A percentile compares a stretch with the other conserved stretches of the same genome.
phyloP scores from a whole-genome alignment of 2,888 invertebrate genomes.

The Euplexia lucipara region DNA sequence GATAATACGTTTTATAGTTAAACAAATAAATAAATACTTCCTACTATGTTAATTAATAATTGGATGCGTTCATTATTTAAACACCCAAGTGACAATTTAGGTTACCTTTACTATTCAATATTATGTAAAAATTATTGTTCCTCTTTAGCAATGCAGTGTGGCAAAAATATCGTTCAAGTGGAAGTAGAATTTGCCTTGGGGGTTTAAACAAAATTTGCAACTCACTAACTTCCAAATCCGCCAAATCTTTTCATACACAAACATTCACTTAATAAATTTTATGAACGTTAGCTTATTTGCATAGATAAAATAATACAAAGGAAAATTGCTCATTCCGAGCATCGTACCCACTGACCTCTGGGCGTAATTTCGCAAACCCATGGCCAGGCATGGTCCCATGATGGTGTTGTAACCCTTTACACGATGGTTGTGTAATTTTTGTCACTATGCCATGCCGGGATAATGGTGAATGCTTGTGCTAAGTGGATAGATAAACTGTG shows the following conservation, averaged over 20 bases:
- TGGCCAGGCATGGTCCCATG: constrained; percentile 73
- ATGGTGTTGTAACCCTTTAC: constrained; percentile 75
- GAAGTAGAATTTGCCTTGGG: too few relatives aligned
- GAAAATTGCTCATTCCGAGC: constrained; percentile 73
- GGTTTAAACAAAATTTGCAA: neutral
- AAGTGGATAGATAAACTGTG: constrained; percentile 40
- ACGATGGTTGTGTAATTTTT: constrained; percentile 72
- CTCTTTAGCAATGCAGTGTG: too few relatives aligned
- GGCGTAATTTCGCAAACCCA: constrained; percentile 76
- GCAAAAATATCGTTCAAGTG: too few relatives aligned
- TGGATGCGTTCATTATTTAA: too few relatives aligned
- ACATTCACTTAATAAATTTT: constrained; percentile 32
- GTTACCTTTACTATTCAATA: too few relatives aligned
- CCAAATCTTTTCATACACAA: constrained; percentile 21
- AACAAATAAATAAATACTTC: too few relatives aligned
- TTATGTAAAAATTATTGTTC: too few relatives aligned
- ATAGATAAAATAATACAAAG: constrained; percentile 76
- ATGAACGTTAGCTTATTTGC: constrained; percentile 64
- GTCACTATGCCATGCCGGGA: constrained; percentile 71
- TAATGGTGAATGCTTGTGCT: constrained; percentile 31
- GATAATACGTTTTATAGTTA: too few relatives aligned
- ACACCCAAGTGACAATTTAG: too few relatives aligned
- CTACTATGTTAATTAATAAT: too few relatives aligned
- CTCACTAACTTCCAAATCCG: neutral
- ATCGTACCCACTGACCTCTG: constrained; percentile 73